Percentiles rank a stretch among this genome's conserved stretches.
Conservation (phyloP, 2,797 vertebrate species). For the Tenualosa ilisha region DNA sequence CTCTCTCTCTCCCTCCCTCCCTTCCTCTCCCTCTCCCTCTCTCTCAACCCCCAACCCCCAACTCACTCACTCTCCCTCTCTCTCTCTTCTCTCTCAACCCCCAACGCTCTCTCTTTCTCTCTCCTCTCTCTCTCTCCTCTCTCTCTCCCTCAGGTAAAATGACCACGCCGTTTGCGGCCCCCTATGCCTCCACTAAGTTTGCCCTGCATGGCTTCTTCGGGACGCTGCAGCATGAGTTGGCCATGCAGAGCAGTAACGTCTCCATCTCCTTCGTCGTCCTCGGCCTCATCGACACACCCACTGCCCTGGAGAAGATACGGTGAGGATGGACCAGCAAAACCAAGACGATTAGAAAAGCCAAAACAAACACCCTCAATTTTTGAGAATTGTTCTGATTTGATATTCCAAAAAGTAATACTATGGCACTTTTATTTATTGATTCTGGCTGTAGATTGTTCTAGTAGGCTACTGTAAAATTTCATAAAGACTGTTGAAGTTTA, state of each 20-base stretch:
- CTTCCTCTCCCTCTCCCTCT: too few species aligned
- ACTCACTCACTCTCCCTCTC: too few species aligned
- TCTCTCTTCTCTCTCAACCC: too few species aligned
- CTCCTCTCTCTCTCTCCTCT: too few species aligned
- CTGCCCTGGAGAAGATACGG: constrained; percentile 51
- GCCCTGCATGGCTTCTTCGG: constrained; percentile 69
- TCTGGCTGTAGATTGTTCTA: background rate
- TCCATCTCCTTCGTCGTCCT: constrained; percentile 68
- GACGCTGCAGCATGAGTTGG: constrained; percentile 65
- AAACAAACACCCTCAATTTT: too few species aligned
- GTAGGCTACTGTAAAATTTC: background rate
- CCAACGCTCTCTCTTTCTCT: background rate
- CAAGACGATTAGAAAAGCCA: too few species aligned
- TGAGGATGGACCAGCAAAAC: background rate
- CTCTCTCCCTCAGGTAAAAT: constrained; percentile 61
- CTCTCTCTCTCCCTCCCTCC: too few species aligned
- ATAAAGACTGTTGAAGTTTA: too few species aligned
- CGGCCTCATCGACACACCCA: constrained; percentile 66
- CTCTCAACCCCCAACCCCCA: too few species aligned
- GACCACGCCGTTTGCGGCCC: constrained; percentile 61
- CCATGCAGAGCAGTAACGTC: constrained; percentile 62
- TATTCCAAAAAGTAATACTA: too few species aligned
- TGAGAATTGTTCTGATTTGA: too few species aligned
- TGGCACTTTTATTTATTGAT: too few species aligned
- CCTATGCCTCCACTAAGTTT: constrained; percentile 69